Evolutionary conservation across 2,113 vertebrate genomes (phyloP).

Genomic region (Aptenodytes patagonicus): DNA sequence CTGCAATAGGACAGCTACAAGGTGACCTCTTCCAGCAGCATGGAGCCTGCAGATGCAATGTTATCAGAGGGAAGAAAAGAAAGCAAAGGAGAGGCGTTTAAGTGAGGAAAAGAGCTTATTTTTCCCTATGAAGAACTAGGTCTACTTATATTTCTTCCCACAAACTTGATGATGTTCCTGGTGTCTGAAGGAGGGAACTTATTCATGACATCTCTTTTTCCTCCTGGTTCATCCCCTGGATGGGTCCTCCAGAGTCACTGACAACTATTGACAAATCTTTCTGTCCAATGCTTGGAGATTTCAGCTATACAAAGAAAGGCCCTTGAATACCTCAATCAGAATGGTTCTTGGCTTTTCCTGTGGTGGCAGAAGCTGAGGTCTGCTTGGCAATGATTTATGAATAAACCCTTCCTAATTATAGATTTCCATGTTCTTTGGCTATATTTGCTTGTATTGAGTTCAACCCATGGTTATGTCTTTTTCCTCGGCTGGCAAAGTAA

Average conservation of each 20-base stretch:
- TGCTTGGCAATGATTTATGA: background rate
- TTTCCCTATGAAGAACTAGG: background rate
- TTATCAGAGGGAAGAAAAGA: background rate
- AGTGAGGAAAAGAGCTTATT: background rate
- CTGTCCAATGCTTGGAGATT: background rate
- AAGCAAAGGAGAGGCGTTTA: background rate
- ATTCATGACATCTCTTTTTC: background rate
- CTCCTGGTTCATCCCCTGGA: background rate
- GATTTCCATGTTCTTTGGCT: background rate
- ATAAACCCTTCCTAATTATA: background rate
- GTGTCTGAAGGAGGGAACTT: background rate
- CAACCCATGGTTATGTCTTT: background rate
- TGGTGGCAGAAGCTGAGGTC: background rate
- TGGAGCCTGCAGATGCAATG: background rate
- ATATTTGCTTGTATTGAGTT: background rate
- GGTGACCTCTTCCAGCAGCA: conserved; percentile 35
- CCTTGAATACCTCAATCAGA: background rate
- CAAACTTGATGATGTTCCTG: background rate
- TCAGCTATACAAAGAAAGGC: background rate
- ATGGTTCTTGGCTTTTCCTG: fast-evolving
- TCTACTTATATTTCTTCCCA: background rate
- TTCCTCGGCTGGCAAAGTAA: background rate
- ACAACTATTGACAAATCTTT: background rate
- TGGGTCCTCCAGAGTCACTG: background rate
- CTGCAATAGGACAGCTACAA: conserved; percentile 11